Percentiles rank a stretch among this genome's conserved stretches.
Evolutionary conservation across 2,797 vertebrate species (phyloP).

Genomic region (Phataginus tetradactyla): DNA sequence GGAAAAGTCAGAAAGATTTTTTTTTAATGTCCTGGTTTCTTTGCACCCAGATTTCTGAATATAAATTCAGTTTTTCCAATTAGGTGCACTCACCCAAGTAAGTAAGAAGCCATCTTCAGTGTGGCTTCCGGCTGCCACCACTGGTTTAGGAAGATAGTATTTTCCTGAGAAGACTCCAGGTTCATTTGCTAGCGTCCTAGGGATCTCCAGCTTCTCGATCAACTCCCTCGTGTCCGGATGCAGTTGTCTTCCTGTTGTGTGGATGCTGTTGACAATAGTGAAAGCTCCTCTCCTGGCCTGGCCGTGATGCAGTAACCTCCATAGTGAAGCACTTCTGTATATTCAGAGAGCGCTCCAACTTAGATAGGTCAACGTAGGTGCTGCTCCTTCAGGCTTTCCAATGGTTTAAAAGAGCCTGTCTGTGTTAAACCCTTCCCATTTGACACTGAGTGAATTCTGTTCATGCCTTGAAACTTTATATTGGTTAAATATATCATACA

Average conservation of each 20-base stretch:
- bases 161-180: background rate
- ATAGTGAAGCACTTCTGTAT: background rate
- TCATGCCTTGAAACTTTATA: background rate
- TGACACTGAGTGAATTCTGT: slow-evolving; percentile 1
- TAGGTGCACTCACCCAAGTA: background rate
- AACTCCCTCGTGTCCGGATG: background rate
- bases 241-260: background rate
- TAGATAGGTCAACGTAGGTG: background rate
- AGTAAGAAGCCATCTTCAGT: background rate
- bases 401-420: background rate
- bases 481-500: background rate
- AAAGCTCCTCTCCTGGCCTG: too few relatives aligned
- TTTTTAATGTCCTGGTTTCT: background rate
- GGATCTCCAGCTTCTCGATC: background rate
- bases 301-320: background rate
- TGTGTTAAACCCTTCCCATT: slow-evolving; percentile 2
- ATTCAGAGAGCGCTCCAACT: background rate
- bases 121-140: background rate
- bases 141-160: background rate
- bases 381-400: background rate
- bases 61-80: background rate
- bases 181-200: background rate
- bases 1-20: background rate
- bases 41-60: background rate
- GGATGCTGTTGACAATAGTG: background rate